Evolutionary conservation across 2,113 vertebrate genomes (phyloP), one percentile per base, ranked within the genome.

Genomic region (Lamprotornis superbus): DNA sequence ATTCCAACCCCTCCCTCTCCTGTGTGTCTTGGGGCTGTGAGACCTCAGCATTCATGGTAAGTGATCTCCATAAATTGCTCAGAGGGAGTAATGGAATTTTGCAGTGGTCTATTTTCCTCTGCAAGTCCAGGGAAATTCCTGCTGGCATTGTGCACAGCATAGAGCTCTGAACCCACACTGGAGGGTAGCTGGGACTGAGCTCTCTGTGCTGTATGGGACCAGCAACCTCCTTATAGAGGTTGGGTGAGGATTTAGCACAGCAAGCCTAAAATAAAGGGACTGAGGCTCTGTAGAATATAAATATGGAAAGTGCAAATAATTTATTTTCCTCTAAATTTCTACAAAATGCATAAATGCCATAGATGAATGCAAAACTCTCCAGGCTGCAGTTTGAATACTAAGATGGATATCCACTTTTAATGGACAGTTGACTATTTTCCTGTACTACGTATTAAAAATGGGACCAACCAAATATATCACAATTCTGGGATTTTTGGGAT

Each of bases 1-100:
- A 56, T 77, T 24, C 17, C 37, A 56, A 2, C 14, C 2, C 5
- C 5, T 10, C 2, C 2, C 1, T 8, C 2, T 20, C 5, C 12
- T 9, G 2, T 44, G 8, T 50, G 20, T 44, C 1, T 46, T n/a
- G 42, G 16, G 15, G 47, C 7, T 55, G 25, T 50, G 18, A 68
- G 27, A 68, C 21, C 15, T 52, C 65, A 65, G 11, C 1, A 0
- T 19, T 49, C 46, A 21, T 12, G 9, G 25, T 27, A 46, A 77
- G 17, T 6, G 39, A 7, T 44, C 55, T 81, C 46, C 19, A 6
- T 11, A 60, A 47, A 13, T 14, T 89, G 9, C 5, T 70, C 21
- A 67, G 44, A 68, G 15, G 47, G 13, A 46, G 6, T 15, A 27
- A 28, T 10, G 40, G 12, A 12, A 28, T 70, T 15, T 87, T 80